phyloP scores from a whole-genome alignment of 2,797 vertebrate genomes.

The Onychomys torridus region DNA sequence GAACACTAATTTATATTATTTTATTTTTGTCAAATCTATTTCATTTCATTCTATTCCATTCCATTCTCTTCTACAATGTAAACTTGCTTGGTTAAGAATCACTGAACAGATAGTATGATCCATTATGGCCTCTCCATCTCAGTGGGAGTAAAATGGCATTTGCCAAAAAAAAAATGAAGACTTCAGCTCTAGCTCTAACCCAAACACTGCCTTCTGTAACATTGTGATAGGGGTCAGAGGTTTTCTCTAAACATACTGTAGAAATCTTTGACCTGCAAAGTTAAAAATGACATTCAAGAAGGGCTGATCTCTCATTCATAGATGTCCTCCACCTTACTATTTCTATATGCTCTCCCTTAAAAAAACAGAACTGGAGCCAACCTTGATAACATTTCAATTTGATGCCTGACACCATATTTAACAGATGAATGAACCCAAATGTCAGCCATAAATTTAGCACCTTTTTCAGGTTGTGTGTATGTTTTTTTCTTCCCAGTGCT shows the following conservation, averaged over 20 bases:
- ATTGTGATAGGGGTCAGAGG: not conserved
- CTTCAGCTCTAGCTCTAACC: not conserved
- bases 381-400: not conserved
- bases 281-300: not conserved
- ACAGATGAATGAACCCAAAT: not conserved
- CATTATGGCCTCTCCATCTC: not conserved
- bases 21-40: not conserved
- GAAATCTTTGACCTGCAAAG: not conserved
- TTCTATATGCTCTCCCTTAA: not conserved
- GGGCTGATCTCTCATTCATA: not conserved
- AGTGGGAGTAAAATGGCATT: not conserved
- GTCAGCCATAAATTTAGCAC: not conserved
- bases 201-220: not conserved
- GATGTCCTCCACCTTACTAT: not conserved
- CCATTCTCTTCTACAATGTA: not conserved
- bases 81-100: not conserved
- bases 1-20: not conserved
- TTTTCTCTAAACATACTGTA: not conserved
- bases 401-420: not conserved
- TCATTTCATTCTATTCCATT: not conserved
- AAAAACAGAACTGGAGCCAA: not conserved
- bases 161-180: conserved; percentile 11
- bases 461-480: not conserved
- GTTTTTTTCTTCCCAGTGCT: not conserved
- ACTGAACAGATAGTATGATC: not conserved